These are phyloP conservation scores for Ostrea edulis DNA, from an alignment of 1,140 invertebrate genomes.

Conservation along the genomic window DNA sequence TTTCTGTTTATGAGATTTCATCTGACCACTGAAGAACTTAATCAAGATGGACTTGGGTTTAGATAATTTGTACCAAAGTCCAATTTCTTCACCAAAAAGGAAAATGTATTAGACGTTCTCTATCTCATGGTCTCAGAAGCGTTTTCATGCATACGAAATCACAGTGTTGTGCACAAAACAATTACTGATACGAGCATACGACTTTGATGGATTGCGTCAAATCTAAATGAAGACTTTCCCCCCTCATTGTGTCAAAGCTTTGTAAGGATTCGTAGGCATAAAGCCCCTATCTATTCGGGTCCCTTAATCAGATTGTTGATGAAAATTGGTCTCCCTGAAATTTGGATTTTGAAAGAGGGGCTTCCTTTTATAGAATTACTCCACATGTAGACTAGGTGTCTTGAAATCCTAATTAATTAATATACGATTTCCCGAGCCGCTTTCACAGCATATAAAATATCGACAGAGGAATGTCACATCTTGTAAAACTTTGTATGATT, in stretches of 20 bases:
- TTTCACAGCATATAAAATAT: background rate
- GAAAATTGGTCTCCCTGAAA: background rate
- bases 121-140: constrained; percentile 18
- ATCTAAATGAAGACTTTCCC: constrained; percentile 19
- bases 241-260: background rate
- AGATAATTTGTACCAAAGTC: constrained; percentile 28
- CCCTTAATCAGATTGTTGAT: constrained; percentile 12
- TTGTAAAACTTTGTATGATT: background rate
- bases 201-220: constrained; percentile 33
- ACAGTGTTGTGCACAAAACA: constrained; percentile 28
- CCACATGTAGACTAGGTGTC: background rate
- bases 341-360: background rate
- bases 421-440: background rate
- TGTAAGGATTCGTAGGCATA: background rate
- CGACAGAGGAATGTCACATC: background rate
- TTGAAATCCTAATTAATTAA: background rate
- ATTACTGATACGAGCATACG: constrained; percentile 22
- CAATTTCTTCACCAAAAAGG: constrained; percentile 36
- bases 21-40: constrained; percentile 18
- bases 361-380: background rate
- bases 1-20: constrained; percentile 15
- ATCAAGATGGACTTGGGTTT: constrained; percentile 18
- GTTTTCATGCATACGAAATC: constrained; percentile 38
- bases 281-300: background rate
- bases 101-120: constrained; percentile 18